Percentiles rank a stretch among this genome's conserved stretches.
Conservation (phyloP, 2,797 vertebrate genomes). For the Acipenser oxyrinchus region DNA sequence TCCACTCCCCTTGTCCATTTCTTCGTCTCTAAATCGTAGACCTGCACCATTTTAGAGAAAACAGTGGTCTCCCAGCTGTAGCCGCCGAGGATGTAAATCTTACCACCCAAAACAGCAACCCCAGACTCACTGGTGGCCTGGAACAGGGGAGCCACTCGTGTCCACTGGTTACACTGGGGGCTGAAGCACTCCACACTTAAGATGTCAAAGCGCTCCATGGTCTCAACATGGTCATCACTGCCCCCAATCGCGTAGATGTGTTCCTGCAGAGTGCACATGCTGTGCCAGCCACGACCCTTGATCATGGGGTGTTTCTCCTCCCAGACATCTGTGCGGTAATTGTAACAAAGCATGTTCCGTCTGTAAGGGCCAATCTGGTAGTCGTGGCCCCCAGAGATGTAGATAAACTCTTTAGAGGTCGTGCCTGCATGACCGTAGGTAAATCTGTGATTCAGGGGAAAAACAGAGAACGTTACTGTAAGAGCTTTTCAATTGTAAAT, state of each 20-base stretch:
- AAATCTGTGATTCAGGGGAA: conserved; percentile 53
- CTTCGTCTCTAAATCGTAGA: conserved; percentile 70
- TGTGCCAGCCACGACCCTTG: conserved; percentile 84
- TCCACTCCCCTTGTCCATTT: conserved; percentile 74
- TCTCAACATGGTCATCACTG: conserved; percentile 80
- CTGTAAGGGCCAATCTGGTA: conserved; percentile 88
- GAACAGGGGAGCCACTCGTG: conserved; percentile 64
- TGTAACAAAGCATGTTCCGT: conserved; percentile 81
- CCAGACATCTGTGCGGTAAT: conserved; percentile 66
- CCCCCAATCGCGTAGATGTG: conserved; percentile 82
- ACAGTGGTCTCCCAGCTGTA: conserved; percentile 89
- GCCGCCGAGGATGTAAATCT: conserved; percentile 85
- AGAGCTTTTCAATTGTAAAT: conserved; percentile 1
- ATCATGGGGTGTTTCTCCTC: conserved; percentile 75
- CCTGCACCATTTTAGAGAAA: conserved; percentile 81
- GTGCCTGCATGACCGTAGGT: conserved; percentile 88
- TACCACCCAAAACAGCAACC: conserved; percentile 69
- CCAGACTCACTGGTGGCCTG: conserved; percentile 87
- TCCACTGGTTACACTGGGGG: conserved; percentile 82
- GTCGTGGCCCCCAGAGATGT: conserved; percentile 90
- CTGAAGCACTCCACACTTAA: conserved; percentile 82
- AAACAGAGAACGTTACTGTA: neutral
- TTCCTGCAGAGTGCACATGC: conserved; percentile 82
- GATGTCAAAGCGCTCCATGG: conserved; percentile 85
- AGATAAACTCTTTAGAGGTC: conserved; percentile 74